Evolutionary conservation across 2,888 invertebrate species (phyloP), one percentile per base, ranked within the genome.

Genomic region (Baccha elongata): DNA sequence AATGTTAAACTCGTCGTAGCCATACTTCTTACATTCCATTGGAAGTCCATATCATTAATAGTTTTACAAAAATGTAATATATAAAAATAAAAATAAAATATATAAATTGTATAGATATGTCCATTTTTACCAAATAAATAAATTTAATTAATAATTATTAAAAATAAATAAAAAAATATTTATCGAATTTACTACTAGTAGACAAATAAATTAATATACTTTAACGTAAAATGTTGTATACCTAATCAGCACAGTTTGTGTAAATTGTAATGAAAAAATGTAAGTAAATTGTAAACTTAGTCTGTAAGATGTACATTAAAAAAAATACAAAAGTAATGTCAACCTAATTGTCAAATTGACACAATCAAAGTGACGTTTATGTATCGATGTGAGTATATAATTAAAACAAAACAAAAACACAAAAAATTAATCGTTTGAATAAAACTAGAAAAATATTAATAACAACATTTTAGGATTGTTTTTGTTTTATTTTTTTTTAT

Each of bases 111-210:
- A 67, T 46, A 71, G 74, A 48, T 81, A 76, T 76, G 78, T 78
- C 78, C 83, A 83, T 83, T 83, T 83, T 78, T 83, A 83, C 83
- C 83, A 83, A 83, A 83, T 76, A 76, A 62, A 53, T 53, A 21
- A 37, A 53, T 26, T 32, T 69, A 23, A 35, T 5, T 44, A 48
- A 64, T 69, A 62, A 58, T 50, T 48, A 68, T 44, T 32, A 64
- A 21, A 8, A 50, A 60, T 13, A 32, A 52, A 53, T 10, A 35
- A 10, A 15, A 72, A 55, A 65, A 50, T 78, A 83, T 83, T 83
- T 78, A 83, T 83, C 83, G 83, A 83, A 83, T 83, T 83, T 83
- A 83, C 64, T 83, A 83, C 64, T 83, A 83, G 78, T 73, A 76
- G 58, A 69, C n/a, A 78, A 35, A 64, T 5, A 68, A 50, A 58